Evolutionary conservation across 2,888 invertebrate genomes (phyloP), one percentile per base, ranked within the genome.

Genomic region (Drosophila peninsularis): DNA sequence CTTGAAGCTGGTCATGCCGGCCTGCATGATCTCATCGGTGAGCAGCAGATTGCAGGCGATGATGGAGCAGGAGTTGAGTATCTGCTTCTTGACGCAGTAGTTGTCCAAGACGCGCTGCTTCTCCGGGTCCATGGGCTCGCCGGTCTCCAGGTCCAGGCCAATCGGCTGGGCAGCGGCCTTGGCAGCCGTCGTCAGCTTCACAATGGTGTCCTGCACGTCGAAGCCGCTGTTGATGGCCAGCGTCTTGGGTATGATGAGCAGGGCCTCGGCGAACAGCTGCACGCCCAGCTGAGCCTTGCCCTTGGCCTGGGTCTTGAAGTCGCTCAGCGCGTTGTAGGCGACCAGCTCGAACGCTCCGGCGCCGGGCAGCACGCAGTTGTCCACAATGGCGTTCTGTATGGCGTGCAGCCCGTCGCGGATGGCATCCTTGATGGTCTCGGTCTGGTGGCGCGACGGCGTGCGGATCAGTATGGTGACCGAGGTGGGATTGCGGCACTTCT

Each of bases 11-110:
- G 98, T 98, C 95, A 99, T 96, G 71, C 99, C 99, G 77, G 99
- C 99, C 92, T 99, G 95, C 98, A 99, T 99, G 71, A 99, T 98
- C 94, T 99, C 99, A 93, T 99, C 99, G 21, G 99, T 99, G 47
- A 99, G 95, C 45, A 99, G 94, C 47, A 99, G 94, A 93, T 99
- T 99, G 91, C 97, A 96, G 45, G 99, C 99, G 89, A 99, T 98
- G 6, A 99, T 96, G 2, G 98, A 97, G 94, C 98, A 97, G 10
- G 99, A 99, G 92, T 98, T 97, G 47, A 99, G 93, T 65, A 98
- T 97, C 93, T 99, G 99, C 90, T 96, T 97, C 93, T 99, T 99
- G 4, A 99, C 99, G 76, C 97, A 94, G 88, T 97, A 98, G 92
- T 99, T 99, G 92, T 99, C 99, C 80, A 95, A 95, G 82, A 99